A percentile compares a stretch with the other conserved stretches of the same genome.
These are phyloP conservation scores for Pristionchus fissidentatus DNA, from an alignment of 2,888 invertebrate species.

Conservation along the genomic window DNA sequence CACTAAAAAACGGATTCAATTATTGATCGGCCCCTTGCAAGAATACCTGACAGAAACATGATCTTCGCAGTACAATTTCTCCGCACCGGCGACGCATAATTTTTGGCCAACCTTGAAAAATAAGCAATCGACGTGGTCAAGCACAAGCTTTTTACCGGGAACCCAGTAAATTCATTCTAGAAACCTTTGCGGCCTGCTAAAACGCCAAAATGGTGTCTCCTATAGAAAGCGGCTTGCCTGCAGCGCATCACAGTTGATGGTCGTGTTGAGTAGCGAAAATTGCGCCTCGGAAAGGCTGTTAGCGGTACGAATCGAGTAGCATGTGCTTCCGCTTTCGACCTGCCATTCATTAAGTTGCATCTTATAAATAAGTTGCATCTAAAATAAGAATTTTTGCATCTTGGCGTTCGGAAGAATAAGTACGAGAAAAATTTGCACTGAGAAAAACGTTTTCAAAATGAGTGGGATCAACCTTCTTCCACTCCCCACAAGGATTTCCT, in stretches of 20 bases:
- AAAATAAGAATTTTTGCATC: too few relatives aligned
- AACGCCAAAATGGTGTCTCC: too few relatives aligned
- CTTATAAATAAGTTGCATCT: too few relatives aligned
- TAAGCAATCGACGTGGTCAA: background rate
- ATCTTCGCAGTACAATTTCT: background rate
- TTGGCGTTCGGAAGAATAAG: too few relatives aligned
- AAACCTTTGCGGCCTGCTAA: too few relatives aligned
- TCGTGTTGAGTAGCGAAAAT: background rate
- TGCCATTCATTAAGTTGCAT: too few relatives aligned
- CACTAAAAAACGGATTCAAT: background rate
- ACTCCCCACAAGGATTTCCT: too few relatives aligned
- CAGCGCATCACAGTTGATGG: background rate
- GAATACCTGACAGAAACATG: background rate
- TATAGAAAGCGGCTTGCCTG: background rate
- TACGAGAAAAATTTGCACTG: too few relatives aligned
- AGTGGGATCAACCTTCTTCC: too few relatives aligned
- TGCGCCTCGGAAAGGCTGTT: background rate
- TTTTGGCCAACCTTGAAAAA: slow-evolving; percentile 24
- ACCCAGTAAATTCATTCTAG: too few relatives aligned
- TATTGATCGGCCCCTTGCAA: background rate
- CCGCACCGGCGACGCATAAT: slow-evolving; percentile 24
- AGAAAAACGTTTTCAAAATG: too few relatives aligned
- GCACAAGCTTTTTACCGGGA: too few relatives aligned
- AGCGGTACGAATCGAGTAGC: background rate
- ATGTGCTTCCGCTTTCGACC: background rate